A percentile compares a stretch with the other conserved stretches of the same genome.
phyloP scores from a whole-genome alignment of 2,888 invertebrate genomes.

The Fragum whitleyi region DNA sequence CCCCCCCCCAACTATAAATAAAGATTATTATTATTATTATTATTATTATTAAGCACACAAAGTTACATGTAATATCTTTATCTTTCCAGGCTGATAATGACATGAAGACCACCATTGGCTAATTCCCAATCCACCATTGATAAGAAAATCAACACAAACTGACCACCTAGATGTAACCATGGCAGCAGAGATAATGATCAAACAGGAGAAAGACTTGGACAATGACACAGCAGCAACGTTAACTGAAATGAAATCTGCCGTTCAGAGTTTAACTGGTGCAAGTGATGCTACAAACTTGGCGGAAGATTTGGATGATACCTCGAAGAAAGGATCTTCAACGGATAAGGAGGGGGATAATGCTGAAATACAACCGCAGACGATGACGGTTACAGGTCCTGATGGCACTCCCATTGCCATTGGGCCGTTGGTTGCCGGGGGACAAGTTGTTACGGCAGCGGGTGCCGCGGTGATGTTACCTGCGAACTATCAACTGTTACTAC shows the following conservation, averaged over 20 bases:
- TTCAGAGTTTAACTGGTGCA: slow-evolving; percentile 33
- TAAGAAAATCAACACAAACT: too few species aligned
- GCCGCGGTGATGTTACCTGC: slow-evolving; percentile 37
- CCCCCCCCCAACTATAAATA: too few species aligned
- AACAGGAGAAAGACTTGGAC: slow-evolving; percentile 29
- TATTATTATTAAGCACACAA: too few species aligned
- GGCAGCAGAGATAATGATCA: slow-evolving; percentile 47
- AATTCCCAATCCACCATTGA: too few species aligned
- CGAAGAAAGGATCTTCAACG: background rate
- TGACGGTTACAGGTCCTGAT: slow-evolving; percentile 41
- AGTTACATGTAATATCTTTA: too few species aligned
- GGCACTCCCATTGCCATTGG: slow-evolving; percentile 45
- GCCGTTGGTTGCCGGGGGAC: slow-evolving; percentile 33
- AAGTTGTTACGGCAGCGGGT: slow-evolving; percentile 41
- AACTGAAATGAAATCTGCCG: slow-evolving; percentile 39
- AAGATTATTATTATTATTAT: too few species aligned
- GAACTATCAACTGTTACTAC: slow-evolving; percentile 64
- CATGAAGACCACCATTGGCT: too few species aligned
- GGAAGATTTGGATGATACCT: slow-evolving; percentile 8
- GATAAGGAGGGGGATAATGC: slow-evolving; percentile 10
- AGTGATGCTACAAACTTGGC: slow-evolving; percentile 22
- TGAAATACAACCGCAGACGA: slow-evolving; percentile 20
- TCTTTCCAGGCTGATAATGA: too few species aligned
- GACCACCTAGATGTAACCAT: slow-evolving; percentile 7
- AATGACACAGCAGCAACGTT: background rate